Percentiles rank a stretch among this genome's conserved stretches.
phyloP scores from a whole-genome alignment of 2,797 vertebrate genomes.

The Sebastes alutus region DNA sequence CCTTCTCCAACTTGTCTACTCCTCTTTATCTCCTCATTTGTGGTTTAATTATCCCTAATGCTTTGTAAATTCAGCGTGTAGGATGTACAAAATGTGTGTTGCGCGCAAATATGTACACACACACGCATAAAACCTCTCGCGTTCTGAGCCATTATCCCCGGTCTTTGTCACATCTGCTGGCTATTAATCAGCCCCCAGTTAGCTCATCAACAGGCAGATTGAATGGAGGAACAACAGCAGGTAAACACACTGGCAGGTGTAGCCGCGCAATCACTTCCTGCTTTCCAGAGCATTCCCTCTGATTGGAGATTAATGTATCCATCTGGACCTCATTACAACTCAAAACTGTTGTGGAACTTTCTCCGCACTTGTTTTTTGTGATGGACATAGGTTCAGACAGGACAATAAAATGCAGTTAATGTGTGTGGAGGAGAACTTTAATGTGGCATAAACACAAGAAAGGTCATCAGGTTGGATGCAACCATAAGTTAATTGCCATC shows the following conservation, averaged over 20 bases:
- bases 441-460: background rate
- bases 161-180: conserved; percentile 70
- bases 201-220: conserved; percentile 61
- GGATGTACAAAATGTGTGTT: conserved; percentile 21
- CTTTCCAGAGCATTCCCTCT: conserved; percentile 34
- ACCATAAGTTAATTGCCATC: background rate
- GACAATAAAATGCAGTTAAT: background rate
- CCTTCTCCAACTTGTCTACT: background rate
- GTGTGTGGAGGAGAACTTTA: background rate
- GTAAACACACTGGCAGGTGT: conserved; percentile 66
- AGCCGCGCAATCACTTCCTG: conserved; percentile 30
- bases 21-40: conserved; percentile 50
- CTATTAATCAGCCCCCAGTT: conserved; percentile 72
- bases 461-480: conserved; percentile 9
- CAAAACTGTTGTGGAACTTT: conserved; percentile 46
- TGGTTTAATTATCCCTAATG: conserved; percentile 48
- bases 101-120: background rate
- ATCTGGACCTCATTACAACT: conserved; percentile 65
- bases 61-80: conserved; percentile 28
- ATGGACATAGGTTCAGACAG: background rate
- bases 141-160: conserved; percentile 61
- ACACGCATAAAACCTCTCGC: conserved; percentile 26
- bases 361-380: background rate
- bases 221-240: conserved; percentile 64
- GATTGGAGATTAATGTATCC: conserved; percentile 68